These are phyloP conservation scores for Spilarctia lutea DNA, from an alignment of 2,888 invertebrate genomes.

Conservation along the genomic window DNA sequence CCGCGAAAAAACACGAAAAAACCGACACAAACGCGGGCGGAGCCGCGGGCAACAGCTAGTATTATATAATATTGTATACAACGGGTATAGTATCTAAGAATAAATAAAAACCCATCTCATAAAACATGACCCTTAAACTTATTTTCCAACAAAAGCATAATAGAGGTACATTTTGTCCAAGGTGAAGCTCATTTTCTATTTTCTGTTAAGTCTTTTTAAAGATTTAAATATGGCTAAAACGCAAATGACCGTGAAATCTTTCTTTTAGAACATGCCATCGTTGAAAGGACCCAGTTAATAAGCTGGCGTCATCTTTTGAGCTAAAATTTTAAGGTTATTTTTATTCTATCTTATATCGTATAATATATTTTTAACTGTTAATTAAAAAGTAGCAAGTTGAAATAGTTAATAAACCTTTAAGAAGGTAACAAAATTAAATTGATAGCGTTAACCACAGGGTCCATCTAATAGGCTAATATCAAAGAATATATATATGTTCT, in stretches of 20 bases:
- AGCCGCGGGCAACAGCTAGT: too few species aligned
- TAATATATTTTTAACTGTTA: background rate
- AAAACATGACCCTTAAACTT: background rate
- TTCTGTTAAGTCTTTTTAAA: constrained; percentile 3
- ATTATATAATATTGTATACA: too few species aligned
- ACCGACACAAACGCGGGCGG: too few species aligned
- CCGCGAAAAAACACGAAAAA: too few species aligned
- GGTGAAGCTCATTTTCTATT: constrained; percentile 10
- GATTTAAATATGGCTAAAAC: constrained; percentile 2
- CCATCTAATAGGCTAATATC: background rate
- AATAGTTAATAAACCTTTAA: background rate
- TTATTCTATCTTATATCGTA: too few species aligned
- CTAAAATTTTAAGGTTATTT: constrained; percentile 33
- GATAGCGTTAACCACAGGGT: background rate
- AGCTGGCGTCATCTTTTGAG: constrained; percentile 17
- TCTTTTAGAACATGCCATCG: constrained; percentile 13
- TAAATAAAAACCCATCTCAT: background rate
- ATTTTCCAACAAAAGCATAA: constrained; percentile 10
- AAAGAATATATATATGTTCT: too few species aligned
- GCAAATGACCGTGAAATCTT: constrained; percentile 18
- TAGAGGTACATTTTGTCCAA: constrained; percentile 7
- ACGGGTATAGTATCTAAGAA: background rate
- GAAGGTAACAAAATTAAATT: background rate
- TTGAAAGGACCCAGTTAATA: constrained; percentile 22
- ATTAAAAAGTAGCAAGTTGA: background rate